phyloP scores from a whole-genome alignment of 2,888 invertebrate genomes.

The Orthosia gothica region DNA sequence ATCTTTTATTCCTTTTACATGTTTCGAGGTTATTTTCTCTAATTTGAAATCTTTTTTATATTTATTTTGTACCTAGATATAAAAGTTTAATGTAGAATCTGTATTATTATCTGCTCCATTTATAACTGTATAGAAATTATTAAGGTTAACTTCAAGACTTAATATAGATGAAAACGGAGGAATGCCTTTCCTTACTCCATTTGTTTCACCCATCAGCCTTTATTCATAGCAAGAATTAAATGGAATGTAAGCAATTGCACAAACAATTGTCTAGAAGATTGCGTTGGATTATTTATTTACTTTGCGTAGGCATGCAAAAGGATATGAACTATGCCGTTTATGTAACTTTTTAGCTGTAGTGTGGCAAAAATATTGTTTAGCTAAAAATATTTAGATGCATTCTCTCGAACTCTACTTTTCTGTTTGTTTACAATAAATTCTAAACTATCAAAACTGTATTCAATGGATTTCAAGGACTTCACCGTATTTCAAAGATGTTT shows the following conservation, averaged over 20 bases:
- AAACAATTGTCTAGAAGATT: conserved; percentile 37
- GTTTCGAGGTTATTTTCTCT: conserved; percentile 1
- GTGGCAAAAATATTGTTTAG: neutral
- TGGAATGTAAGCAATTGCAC: conserved; percentile 42
- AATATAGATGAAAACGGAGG: conserved; percentile 27
- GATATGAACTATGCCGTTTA: neutral
- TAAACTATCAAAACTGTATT: neutral
- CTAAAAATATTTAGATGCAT: neutral
- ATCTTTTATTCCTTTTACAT: conserved; percentile 28
- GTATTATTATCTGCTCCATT: neutral
- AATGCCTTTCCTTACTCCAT: conserved; percentile 27
- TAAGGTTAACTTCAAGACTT: conserved; percentile 2
- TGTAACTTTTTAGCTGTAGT: neutral
- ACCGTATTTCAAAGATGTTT: neutral
- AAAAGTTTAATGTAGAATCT: neutral
- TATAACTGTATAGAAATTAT: neutral
- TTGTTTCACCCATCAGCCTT: conserved; percentile 30
- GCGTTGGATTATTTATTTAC: conserved; percentile 19
- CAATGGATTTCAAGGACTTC: neutral
- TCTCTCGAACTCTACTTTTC: neutral
- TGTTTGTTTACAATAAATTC: neutral
- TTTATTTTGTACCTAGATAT: neutral
- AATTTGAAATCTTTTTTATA: conserved; percentile 2
- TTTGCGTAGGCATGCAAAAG: neutral
- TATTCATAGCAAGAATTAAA: conserved; percentile 45